These are phyloP conservation scores for Drosophila novamexicana DNA, from an alignment of 1,140 invertebrate genomes.

Conservation along the genomic window DNA sequence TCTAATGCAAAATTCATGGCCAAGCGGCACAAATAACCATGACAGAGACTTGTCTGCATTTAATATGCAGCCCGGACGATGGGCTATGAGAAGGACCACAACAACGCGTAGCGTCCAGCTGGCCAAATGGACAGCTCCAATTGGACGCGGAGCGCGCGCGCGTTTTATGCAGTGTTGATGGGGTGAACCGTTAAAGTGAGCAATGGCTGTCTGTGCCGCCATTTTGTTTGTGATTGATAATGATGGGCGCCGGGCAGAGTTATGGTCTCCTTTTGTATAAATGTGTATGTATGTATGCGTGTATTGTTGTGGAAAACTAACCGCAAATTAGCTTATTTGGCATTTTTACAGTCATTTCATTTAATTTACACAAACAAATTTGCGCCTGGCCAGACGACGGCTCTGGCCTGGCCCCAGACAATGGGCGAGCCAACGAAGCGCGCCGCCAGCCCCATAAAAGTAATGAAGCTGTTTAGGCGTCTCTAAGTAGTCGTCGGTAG, in stretches of 20 bases:
- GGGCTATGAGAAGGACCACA: slow-evolving; percentile 48
- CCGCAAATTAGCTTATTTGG: slow-evolving; percentile 83
- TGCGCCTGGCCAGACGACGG: slow-evolving; percentile 70
- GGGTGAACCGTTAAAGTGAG: slow-evolving; percentile 32
- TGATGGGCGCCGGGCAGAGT: slow-evolving; percentile 28
- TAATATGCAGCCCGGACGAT: slow-evolving; percentile 57
- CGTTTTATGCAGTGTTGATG: slow-evolving; percentile 40
- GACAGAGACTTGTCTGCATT: slow-evolving; percentile 62
- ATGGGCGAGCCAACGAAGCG: slow-evolving; percentile 75
- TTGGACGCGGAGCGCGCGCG: slow-evolving; percentile 15
- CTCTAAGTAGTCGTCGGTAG: slow-evolving; percentile 81
- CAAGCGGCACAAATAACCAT: slow-evolving; percentile 43
- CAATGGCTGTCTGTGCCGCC: slow-evolving; percentile 20
- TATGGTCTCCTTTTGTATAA: slow-evolving; percentile 30
- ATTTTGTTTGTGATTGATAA: slow-evolving; percentile 63
- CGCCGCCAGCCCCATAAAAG: slow-evolving; percentile 77
- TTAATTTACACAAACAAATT: slow-evolving; percentile 83
- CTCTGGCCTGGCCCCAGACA: slow-evolving; percentile 49
- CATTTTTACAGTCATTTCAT: slow-evolving; percentile 83
- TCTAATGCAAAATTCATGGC: slow-evolving; percentile 80
- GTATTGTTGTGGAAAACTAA: slow-evolving; percentile 59
- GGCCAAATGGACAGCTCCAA: not conserved
- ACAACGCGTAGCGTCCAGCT: slow-evolving; percentile 36
- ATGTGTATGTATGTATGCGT: not conserved
- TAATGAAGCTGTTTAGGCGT: slow-evolving; percentile 83